These are phyloP conservation scores for Leucophora obtusa DNA, from an alignment of 2,888 invertebrate genomes.

Conservation along the genomic window DNA sequence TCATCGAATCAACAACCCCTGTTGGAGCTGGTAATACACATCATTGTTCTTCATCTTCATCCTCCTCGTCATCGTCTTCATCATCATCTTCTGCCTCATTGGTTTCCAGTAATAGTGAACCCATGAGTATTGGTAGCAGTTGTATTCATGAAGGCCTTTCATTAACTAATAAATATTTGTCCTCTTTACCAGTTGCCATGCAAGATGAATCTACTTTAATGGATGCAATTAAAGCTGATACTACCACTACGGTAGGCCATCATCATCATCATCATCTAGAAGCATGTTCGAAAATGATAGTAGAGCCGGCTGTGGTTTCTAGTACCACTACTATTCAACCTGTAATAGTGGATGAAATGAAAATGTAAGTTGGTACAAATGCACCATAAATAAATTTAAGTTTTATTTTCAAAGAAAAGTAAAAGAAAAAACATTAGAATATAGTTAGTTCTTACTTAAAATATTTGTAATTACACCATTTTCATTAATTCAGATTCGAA, in stretches of 20 bases:
- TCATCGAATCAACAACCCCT: conserved; percentile 55
- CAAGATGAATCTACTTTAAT: conserved; percentile 75
- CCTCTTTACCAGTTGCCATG: conserved; percentile 64
- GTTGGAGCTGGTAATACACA: conserved; percentile 58
- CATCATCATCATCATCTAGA: conserved; percentile 64
- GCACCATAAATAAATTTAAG: background rate
- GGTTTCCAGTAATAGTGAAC: conserved; percentile 72
- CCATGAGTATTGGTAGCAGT: conserved; percentile 68
- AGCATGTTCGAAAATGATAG: conserved; percentile 73
- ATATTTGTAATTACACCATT: conserved; percentile 2
- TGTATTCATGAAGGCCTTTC: conserved; percentile 74
- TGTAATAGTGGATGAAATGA: conserved; percentile 31
- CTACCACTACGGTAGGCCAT: conserved; percentile 67
- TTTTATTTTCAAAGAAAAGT: conserved; percentile 23
- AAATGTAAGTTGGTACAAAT: conserved; percentile 41
- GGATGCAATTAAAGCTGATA: conserved; percentile 76
- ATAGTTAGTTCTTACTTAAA: conserved; percentile 56
- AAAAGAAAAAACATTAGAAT: conserved; percentile 47
- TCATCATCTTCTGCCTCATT: conserved; percentile 56
- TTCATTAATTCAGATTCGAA: background rate
- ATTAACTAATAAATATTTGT: conserved; percentile 59
- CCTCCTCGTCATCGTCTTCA: conserved; percentile 65
- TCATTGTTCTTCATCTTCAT: conserved; percentile 66
- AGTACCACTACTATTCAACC: conserved; percentile 53
- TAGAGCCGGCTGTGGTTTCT: conserved; percentile 71